These are phyloP conservation scores for Dascillus cervinus DNA, from an alignment of 2,888 invertebrate species.

Conservation along the genomic window DNA sequence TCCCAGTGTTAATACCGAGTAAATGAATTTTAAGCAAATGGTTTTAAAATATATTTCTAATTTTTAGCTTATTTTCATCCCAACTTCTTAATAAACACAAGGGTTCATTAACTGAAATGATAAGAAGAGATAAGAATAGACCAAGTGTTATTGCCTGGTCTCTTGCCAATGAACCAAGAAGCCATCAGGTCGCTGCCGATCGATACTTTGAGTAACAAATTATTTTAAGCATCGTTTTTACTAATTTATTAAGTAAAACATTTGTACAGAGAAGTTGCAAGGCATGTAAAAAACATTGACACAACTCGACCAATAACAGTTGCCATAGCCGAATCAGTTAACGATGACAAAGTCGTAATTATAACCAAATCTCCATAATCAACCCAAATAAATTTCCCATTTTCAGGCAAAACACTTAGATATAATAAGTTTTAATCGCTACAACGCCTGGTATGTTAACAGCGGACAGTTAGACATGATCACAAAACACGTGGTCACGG, in stretches of 20 bases:
- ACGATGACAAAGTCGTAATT: conserved; percentile 59
- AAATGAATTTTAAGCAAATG: too few relatives aligned
- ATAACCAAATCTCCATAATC: not conserved
- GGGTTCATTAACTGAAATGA: conserved; percentile 76
- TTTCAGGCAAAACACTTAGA: conserved; percentile 72
- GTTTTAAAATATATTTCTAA: conserved; percentile 45
- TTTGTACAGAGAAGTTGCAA: conserved; percentile 60
- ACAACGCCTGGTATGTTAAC: conserved; percentile 91
- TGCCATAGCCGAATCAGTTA: conserved; percentile 56
- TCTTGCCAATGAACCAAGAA: conserved; percentile 87
- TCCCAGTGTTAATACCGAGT: conserved; percentile 87
- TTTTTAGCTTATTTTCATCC: conserved; percentile 55
- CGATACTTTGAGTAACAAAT: conserved; percentile 68
- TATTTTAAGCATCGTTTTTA: not conserved
- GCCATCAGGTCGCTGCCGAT: conserved; percentile 65
- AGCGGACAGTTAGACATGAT: conserved; percentile 75
- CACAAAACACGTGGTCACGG: conserved; percentile 58
- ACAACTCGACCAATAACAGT: conserved; percentile 78
- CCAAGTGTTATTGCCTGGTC: conserved; percentile 97
- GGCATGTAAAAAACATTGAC: conserved; percentile 71
- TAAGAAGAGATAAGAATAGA: conserved; percentile 87
- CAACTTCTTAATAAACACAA: conserved; percentile 76
- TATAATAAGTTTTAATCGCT: conserved; percentile 89
- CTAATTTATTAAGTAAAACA: not conserved
- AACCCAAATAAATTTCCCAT: too few relatives aligned